Conservation (phyloP, 2,797 vertebrate species). For the Gymnodraco acuticeps region DNA sequence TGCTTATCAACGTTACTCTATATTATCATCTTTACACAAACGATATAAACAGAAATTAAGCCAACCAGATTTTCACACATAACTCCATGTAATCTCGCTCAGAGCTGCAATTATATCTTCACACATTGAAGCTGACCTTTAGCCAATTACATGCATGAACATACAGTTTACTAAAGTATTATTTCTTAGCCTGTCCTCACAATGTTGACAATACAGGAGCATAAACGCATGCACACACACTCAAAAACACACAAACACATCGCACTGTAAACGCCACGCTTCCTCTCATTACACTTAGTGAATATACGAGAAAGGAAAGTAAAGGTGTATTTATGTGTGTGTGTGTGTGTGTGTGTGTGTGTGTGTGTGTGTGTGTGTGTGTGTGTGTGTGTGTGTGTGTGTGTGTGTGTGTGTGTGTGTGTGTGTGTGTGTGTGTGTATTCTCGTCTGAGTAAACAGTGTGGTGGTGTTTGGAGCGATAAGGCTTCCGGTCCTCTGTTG, state of each 20-base stretch:
- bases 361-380: not conserved
- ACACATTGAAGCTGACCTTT: slow-evolving; percentile 47
- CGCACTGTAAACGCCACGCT: slow-evolving; percentile 27
- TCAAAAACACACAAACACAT: slow-evolving; percentile 15
- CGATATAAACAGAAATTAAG: slow-evolving; percentile 23
- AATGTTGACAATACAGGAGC: slow-evolving; percentile 23
- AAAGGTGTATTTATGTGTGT: slow-evolving; percentile 41
- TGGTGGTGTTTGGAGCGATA: slow-evolving; percentile 71
- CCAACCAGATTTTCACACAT: slow-evolving; percentile 21
- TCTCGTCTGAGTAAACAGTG: slow-evolving; percentile 65
- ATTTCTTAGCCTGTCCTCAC: slow-evolving; percentile 34
- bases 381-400: slow-evolving; percentile 4
- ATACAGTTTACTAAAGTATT: slow-evolving; percentile 17
- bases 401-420: not conserved
- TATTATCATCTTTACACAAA: slow-evolving; percentile 10
- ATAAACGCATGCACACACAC: slow-evolving; percentile 14
- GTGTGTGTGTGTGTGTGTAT: slow-evolving; percentile 1
- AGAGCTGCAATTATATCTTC: slow-evolving; percentile 42
- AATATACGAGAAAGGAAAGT: slow-evolving; percentile 55
- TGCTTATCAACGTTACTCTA: not conserved
- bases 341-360: not conserved
- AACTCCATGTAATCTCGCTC: slow-evolving; percentile 15
- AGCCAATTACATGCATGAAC: slow-evolving; percentile 50
- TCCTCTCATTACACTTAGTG: slow-evolving; percentile 59
- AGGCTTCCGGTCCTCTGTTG: slow-evolving; percentile 76